Base-by-base conservation (phyloP, 2,113 vertebrate genomes). In the Halcyon malimbica region DNA sequence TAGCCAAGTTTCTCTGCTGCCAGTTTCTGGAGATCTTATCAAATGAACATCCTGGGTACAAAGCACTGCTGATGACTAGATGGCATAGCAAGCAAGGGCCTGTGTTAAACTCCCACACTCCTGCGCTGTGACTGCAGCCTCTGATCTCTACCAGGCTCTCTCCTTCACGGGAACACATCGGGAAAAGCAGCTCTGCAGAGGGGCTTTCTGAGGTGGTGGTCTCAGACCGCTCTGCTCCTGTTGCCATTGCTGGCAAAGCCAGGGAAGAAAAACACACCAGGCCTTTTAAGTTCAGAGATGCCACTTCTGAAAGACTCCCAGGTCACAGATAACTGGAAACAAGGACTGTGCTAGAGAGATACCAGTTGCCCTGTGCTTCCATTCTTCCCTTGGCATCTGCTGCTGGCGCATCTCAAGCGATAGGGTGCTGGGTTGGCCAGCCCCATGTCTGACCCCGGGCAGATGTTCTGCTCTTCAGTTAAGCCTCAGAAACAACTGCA, bases 401-500 rank as follows among this genome's bases (percentile, higher is more conserved):
- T 82, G 73, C 77, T 87, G 69, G 71, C 8, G 2, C 87, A 33
- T 19, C 51, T 64, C 51, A 51, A 81, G 60, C 3, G 76, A 94
- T 78, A 96, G 51, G 20, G 39, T 28, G 12, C 23, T 0, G 13
- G 80, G 35, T 25, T 54, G 68, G 64, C 37, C 2, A 2, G 68
- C 9, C 76, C 46, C 15, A 23, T 7, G 15, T 56, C 73, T 75
- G 65, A 37, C 26, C 35, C 69, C 3, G 3, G 77, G 23, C 87
- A 95, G 83, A 95, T 82, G 77, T 82, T 92, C 64, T 71, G 60
- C 56, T 78, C 73, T 94, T 94, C 46, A 0, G 91, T 96, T 94
- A 94, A 89, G 56, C 80, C 94, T 91, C 94, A 95, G 83, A 60
- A 90, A 87, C 44, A 4, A 71, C 69, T 82, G 25, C 42, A 91